These are phyloP conservation scores for Blastobasis adustella DNA, from an alignment of 2,888 invertebrate genomes.

Conservation along the genomic window DNA sequence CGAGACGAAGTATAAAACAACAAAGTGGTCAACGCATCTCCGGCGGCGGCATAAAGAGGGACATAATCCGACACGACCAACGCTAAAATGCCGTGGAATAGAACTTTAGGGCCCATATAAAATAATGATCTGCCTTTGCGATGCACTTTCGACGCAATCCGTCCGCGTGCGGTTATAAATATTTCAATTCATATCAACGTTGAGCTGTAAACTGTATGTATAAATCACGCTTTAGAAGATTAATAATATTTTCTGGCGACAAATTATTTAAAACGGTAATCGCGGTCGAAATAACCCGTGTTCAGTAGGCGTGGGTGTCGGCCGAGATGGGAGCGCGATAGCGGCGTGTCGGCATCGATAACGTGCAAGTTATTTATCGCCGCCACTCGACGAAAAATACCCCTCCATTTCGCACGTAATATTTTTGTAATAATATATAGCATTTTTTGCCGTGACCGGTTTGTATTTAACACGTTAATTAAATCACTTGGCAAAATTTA, in stretches of 20 bases:
- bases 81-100: slow-evolving; percentile 50
- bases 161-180: slow-evolving; percentile 32
- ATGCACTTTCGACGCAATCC: slow-evolving; percentile 24
- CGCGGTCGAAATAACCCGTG: slow-evolving; percentile 25
- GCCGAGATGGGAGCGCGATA: slow-evolving; percentile 43
- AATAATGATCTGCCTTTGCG: slow-evolving; percentile 44
- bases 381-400: slow-evolving; percentile 27
- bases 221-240: slow-evolving; percentile 29
- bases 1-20: slow-evolving; percentile 71
- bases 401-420: slow-evolving; percentile 4
- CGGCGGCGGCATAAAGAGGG: slow-evolving; percentile 56
- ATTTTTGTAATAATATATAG: neutral
- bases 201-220: slow-evolving; percentile 14
- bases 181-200: slow-evolving; percentile 16
- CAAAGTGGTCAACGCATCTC: slow-evolving; percentile 69
- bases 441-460: neutral
- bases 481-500: no score
- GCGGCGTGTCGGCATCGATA: slow-evolving; percentile 45
- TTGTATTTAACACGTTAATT: no score
- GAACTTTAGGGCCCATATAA: slow-evolving; percentile 56
- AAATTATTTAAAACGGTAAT: slow-evolving; percentile 50
- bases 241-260: slow-evolving; percentile 34
- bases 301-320: slow-evolving; percentile 41
- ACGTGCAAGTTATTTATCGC: slow-evolving; percentile 40
- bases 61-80: slow-evolving; percentile 58